These are phyloP conservation scores for Zosterops japonicus DNA, from an alignment of 2,113 vertebrate genomes.

Conservation along the genomic window DNA sequence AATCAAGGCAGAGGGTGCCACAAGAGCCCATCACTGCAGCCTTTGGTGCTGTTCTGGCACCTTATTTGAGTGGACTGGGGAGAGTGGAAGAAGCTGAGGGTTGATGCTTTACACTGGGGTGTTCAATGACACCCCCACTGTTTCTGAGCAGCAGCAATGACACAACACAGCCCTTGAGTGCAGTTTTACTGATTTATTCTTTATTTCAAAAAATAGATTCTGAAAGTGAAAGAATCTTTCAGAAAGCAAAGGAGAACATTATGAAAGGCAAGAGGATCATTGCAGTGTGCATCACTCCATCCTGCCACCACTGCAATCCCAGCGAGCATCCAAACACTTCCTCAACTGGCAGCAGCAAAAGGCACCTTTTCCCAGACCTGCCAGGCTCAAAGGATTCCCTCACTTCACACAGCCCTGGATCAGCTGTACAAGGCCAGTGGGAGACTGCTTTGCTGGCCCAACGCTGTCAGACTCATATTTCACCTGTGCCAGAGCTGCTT, in stretches of 20 bases:
- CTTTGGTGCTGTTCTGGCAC: not conserved
- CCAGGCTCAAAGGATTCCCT: not conserved
- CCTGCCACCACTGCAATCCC: rapidly evolving
- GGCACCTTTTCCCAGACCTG: not conserved
- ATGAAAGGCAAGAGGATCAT: not conserved
- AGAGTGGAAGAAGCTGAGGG: not conserved
- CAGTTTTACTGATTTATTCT: not conserved
- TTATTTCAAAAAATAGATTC: not conserved
- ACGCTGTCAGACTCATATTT: not conserved
- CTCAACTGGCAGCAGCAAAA: not conserved
- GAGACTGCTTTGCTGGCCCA: not conserved
- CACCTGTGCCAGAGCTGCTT: not conserved
- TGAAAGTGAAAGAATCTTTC: not conserved
- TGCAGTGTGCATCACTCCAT: not conserved
- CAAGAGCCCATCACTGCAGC: not conserved
- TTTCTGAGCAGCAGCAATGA: not conserved
- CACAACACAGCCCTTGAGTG: rapidly evolving
- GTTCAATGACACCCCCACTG: rapidly evolving
- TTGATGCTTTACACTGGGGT: not conserved
- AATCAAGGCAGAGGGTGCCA: not conserved
- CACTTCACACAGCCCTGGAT: not conserved
- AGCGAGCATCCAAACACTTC: not conserved
- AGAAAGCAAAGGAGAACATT: not conserved
- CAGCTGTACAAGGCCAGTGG: not conserved
- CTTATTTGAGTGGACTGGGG: not conserved